Conservation (phyloP, 2,113 vertebrate species). For the Manacus vitellinus region DNA sequence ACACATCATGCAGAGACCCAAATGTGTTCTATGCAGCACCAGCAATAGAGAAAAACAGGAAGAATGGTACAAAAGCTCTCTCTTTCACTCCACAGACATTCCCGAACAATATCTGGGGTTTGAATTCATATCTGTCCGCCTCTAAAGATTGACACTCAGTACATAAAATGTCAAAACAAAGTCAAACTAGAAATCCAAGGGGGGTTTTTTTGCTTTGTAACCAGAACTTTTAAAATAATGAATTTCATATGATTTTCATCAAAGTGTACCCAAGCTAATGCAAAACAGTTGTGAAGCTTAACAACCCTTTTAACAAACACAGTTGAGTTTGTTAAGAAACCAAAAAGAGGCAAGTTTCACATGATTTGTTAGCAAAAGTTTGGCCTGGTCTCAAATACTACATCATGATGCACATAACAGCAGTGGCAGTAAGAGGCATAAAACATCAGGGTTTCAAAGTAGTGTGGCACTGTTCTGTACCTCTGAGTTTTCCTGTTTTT, state of each 20-base stretch:
- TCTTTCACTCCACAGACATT: neutral
- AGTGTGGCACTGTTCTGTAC: neutral
- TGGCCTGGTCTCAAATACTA: neutral
- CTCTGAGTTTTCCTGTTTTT: neutral
- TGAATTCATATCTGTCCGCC: neutral
- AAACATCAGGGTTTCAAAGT: neutral
- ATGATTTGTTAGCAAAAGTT: neutral
- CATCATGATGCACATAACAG: neutral
- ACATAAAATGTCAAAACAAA: neutral
- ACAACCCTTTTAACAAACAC: neutral
- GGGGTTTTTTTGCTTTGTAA: neutral
- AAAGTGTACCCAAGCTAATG: neutral
- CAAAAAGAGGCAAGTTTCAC: neutral
- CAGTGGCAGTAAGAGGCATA: neutral
- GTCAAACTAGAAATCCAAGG: neutral
- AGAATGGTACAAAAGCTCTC: neutral
- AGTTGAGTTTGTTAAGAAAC: neutral
- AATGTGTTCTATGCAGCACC: neutral
- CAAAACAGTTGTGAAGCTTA: neutral
- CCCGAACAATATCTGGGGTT: neutral
- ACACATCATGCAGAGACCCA: neutral
- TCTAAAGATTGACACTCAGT: rapidly evolving
- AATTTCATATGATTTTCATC: neutral
- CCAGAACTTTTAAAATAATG: neutral
- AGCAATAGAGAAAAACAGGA: rapidly evolving